Percentiles rank a stretch among this genome's conserved stretches.
Conservation (phyloP, 2,888 invertebrate genomes). For the Dichetophora obliterata region DNA sequence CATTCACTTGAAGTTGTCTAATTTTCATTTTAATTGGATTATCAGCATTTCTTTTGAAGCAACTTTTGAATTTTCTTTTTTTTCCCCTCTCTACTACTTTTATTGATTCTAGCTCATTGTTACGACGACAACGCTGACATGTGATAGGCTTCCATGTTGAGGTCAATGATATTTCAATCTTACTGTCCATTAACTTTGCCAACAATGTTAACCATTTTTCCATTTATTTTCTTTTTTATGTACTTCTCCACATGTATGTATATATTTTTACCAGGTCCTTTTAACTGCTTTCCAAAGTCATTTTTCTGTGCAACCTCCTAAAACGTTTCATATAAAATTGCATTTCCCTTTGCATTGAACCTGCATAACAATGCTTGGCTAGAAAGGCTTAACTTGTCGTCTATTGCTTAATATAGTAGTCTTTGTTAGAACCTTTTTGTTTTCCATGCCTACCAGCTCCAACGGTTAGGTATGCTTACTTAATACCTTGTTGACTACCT, state of each 20-base stretch:
- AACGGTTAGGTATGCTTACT: conserved; percentile 27
- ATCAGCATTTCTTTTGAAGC: not conserved
- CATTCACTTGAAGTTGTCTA: not conserved
- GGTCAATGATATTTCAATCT: conserved; percentile 38
- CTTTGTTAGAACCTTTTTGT: not conserved
- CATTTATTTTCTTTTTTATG: not conserved
- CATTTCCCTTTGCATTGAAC: conserved; percentile 39
- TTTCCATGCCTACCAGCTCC: not conserved
- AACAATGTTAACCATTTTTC: not conserved
- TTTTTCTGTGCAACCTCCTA: not conserved
- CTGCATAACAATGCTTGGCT: conserved; percentile 35
- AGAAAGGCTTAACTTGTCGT: not conserved
- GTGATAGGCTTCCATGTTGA: conserved; percentile 13
- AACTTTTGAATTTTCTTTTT: not conserved
- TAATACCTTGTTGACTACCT: conserved; percentile 26
- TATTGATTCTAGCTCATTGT: not conserved
- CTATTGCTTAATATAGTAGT: not conserved
- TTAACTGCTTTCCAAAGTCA: not conserved
- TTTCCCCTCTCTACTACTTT: not conserved
- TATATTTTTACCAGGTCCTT: not conserved
- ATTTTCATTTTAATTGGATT: conserved; percentile 32
- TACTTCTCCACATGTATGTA: not conserved
- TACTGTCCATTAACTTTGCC: conserved; percentile 26
- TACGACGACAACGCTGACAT: conserved; percentile 8
- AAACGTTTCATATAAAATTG: conserved; percentile 12